Percentiles rank a stretch among this genome's conserved stretches.
These are phyloP conservation scores for Drosophila lowei DNA, from an alignment of 1,140 invertebrate species.

Conservation along the genomic window DNA sequence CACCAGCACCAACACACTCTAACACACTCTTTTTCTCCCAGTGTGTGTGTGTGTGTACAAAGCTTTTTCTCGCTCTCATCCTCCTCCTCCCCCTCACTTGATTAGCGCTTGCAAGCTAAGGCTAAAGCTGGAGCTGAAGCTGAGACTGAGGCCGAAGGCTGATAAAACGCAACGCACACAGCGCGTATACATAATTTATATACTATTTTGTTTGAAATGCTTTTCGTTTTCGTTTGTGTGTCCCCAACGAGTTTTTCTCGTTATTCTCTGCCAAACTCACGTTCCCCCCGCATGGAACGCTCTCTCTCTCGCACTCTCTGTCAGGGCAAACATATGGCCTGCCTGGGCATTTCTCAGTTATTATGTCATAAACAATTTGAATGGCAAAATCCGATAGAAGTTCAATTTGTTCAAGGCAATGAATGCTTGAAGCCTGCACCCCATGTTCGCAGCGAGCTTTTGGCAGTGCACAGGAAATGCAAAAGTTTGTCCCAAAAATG, in stretches of 20 bases:
- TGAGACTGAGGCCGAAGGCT: slow-evolving; percentile 23
- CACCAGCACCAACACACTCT: slow-evolving; percentile 57
- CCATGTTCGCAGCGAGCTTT: slow-evolving; percentile 36
- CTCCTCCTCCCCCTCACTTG: slow-evolving; percentile 20
- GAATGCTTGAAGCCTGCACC: slow-evolving; percentile 19
- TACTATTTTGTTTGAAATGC: slow-evolving; percentile 64
- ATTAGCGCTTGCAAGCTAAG: slow-evolving; percentile 11
- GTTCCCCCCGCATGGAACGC: background rate
- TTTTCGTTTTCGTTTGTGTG: slow-evolving; percentile 62
- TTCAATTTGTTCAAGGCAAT: slow-evolving; percentile 61
- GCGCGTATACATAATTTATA: slow-evolving; percentile 76
- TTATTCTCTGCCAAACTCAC: slow-evolving; percentile 35
- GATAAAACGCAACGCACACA: slow-evolving; percentile 71
- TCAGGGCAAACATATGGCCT: slow-evolving; percentile 31
- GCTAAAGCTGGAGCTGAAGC: background rate
- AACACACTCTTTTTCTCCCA: slow-evolving; percentile 3
- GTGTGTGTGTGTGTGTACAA: slow-evolving; percentile 25
- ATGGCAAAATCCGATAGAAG: slow-evolving; percentile 55
- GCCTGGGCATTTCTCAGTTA: slow-evolving; percentile 48
- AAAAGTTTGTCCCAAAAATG: slow-evolving; percentile 71
- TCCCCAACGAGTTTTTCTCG: slow-evolving; percentile 71
- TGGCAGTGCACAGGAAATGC: slow-evolving; percentile 68
- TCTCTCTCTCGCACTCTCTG: background rate
- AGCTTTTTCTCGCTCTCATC: slow-evolving; percentile 53
- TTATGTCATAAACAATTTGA: slow-evolving; percentile 74